Percentiles rank a stretch among this genome's conserved stretches.
Conservation (phyloP, 1,140 invertebrate species). For the Riptortus pedestris region DNA sequence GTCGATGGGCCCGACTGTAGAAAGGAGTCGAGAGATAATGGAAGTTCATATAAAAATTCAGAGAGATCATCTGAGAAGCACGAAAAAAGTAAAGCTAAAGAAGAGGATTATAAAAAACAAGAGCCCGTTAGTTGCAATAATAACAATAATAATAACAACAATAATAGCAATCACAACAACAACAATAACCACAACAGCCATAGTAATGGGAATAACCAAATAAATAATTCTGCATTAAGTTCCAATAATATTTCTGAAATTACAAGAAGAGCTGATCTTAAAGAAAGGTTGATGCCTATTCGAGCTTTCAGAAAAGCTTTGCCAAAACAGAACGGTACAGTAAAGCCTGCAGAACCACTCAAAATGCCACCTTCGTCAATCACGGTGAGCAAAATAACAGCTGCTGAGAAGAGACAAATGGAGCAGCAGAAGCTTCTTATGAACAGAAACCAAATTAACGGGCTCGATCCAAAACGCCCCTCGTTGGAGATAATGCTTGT, state of each 20-base stretch:
- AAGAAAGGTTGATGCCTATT: conserved; percentile 33
- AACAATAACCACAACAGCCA: background rate
- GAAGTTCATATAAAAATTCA: background rate
- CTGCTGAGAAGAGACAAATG: conserved; percentile 32
- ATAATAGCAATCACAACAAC: background rate
- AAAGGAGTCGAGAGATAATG: conserved; percentile 13
- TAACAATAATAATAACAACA: conserved; percentile 17
- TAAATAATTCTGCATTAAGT: conserved; percentile 5
- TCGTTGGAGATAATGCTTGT: conserved; percentile 35
- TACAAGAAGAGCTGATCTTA: conserved; percentile 3
- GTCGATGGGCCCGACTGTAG: conserved; percentile 14
- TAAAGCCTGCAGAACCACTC: conserved; percentile 22
- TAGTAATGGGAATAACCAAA: background rate
- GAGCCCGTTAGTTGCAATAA: background rate
- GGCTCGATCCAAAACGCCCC: conserved; percentile 30
- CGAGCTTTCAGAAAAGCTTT: conserved; percentile 31
- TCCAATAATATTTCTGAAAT: background rate
- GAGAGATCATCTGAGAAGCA: background rate
- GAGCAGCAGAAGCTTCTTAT: conserved; percentile 31
- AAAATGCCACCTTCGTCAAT: conserved; percentile 32
- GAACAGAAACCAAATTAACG: conserved; percentile 25
- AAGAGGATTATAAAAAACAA: conserved; percentile 9
- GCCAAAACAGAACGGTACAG: conserved; percentile 21
- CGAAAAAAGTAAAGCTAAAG: background rate
- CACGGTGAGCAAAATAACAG: conserved; percentile 34